Evolutionary conservation across 1,140 invertebrate genomes (phyloP), one percentile per base, ranked within the genome.

Genomic region (Notospermus geniculatus): DNA sequence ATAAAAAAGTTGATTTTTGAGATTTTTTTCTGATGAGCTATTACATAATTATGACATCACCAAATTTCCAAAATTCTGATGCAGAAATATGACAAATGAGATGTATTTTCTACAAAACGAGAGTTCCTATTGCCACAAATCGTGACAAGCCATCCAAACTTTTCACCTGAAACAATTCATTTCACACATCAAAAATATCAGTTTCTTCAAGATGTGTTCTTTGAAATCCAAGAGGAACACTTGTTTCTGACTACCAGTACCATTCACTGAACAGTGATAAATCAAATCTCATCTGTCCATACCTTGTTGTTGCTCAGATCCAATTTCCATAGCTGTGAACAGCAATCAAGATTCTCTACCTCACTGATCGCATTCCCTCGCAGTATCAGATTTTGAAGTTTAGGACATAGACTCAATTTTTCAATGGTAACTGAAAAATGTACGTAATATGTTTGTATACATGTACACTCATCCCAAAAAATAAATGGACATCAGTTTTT

Each of bases 301-400:
- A 80, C 78, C 67, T 72, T 59, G 63, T 79, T 79, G 62, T 76
- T 73, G 57, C 74, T 72, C 0, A 78, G 63, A 64, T 80, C 76
- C 22, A 80, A 29, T 46, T 70, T 73, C 78, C 77, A 79, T n/a
- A 80, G 65, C 30, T 80, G 74, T 19, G 60, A 56, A 39, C 67
- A 73, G 39, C 59, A 58, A 52, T 75, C 71, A 9, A 80, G 32
- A 23, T 72, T 76, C 19, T 60, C 46, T 27, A 74, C 70, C 55
- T 69, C 64, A 53, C 73, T 65, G 13, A 80, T 64, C 13, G 67
- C 63, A 65, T 79, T 80, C 29, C 70, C 70, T 28, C 69, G 28
- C 9, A 78, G 53, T 58, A 67, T 73, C 36, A 80, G 54, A 53
- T 64, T 68, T 32, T 71, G 65, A 13, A 79, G 61, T 29, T 73